Evolutionary conservation across 2,113 vertebrate species (phyloP).

Genomic region (Calyptommatus sinebrachiatus): DNA sequence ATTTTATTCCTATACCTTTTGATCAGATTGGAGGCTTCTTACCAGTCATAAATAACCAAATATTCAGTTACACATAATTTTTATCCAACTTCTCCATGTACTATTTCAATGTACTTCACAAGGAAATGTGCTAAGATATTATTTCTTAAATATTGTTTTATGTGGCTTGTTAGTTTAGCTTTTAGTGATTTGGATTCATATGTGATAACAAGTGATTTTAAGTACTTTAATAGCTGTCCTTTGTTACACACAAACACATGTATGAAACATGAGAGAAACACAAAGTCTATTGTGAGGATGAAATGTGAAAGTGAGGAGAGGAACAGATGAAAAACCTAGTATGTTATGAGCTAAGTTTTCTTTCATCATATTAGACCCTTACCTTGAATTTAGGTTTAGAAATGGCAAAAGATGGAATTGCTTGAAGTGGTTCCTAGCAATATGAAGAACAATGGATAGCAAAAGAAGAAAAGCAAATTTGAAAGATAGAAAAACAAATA

Average conservation of each 20-base stretch:
- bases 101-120: not conserved
- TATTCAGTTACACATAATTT: not conserved
- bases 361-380: conserved; percentile 69
- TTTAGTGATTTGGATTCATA: not conserved
- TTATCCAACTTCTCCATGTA: not conserved
- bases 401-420: conserved; percentile 85
- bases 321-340: conserved; percentile 18
- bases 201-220: not conserved
- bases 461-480: conserved; percentile 35
- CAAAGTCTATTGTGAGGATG: not conserved
- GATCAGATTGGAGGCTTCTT: not conserved
- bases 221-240: not conserved
- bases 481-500: conserved; percentile 43
- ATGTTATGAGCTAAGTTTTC: conserved; percentile 35
- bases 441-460: conserved; percentile 63
- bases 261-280: not conserved
- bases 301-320: not conserved
- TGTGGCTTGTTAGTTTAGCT: conserved; percentile 14
- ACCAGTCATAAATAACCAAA: not conserved
- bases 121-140: not conserved
- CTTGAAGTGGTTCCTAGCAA: conserved; percentile 81
- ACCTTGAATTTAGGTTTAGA: conserved; percentile 85
- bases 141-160: not conserved
- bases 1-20: not conserved
- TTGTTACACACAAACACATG: no score